Conservation (phyloP, 2,797 vertebrate genomes). For the Periparus ater region DNA sequence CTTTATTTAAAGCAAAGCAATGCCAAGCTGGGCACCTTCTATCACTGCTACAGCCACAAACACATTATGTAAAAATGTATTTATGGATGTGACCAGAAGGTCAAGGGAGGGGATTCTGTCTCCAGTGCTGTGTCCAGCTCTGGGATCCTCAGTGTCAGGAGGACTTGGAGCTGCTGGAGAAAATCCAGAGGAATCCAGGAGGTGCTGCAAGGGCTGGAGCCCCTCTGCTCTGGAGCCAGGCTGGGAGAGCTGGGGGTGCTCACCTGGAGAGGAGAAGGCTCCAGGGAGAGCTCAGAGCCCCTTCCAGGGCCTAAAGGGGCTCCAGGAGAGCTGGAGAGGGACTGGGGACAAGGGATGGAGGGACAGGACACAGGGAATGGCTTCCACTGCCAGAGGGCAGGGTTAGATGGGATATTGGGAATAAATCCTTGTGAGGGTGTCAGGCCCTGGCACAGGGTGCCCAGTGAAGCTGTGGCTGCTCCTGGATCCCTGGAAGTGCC, state of each 20-base stretch:
- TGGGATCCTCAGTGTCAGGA: background rate
- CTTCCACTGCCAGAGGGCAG: background rate
- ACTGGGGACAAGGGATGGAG: background rate
- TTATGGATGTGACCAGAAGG: background rate
- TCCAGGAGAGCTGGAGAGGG: background rate
- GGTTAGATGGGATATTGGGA: rapidly evolving
- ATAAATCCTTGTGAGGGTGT: rapidly evolving
- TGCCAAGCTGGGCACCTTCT: background rate
- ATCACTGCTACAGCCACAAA: background rate
- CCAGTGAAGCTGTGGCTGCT: background rate
- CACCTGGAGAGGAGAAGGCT: background rate
- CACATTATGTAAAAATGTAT: background rate
- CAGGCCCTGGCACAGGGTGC: background rate
- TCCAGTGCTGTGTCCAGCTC: background rate
- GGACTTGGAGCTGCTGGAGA: background rate
- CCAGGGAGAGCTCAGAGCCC: background rate
- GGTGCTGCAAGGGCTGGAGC: background rate
- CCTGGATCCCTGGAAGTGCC: background rate
- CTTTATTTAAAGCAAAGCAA: rapidly evolving
- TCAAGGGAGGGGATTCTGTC: background rate
- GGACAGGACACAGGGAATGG: background rate
- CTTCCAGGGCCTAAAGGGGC: rapidly evolving
- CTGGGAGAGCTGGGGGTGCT: background rate
- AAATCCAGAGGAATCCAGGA: background rate
- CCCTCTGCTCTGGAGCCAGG: background rate